These are phyloP conservation scores for Lasiurus cinereus DNA, from an alignment of 2,113 vertebrate genomes.

Conservation along the genomic window DNA sequence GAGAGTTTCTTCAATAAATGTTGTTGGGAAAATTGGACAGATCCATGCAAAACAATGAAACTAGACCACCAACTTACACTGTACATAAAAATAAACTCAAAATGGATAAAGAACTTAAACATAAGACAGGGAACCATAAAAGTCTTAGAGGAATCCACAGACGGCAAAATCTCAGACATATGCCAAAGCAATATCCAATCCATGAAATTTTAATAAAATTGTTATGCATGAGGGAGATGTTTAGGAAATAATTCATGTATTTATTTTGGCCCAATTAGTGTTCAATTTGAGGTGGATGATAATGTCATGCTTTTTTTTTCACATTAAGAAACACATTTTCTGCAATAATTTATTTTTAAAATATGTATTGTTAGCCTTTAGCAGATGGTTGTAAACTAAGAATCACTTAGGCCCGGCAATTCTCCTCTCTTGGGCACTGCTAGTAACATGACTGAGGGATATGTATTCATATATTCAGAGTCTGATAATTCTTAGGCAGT, in stretches of 20 bases:
- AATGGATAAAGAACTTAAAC: too few relatives aligned
- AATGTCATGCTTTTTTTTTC: neutral
- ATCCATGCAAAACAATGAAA: too few relatives aligned
- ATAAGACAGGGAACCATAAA: too few relatives aligned
- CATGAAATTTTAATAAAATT: neutral
- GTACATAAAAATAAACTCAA: too few relatives aligned
- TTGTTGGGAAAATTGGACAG: too few relatives aligned
- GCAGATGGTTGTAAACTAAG: constrained; percentile 17
- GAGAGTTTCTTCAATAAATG: too few relatives aligned
- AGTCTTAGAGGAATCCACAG: too few relatives aligned
- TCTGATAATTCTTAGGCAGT: constrained; percentile 28
- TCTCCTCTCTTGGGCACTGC: neutral
- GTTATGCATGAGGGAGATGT: neutral
- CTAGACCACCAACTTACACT: too few relatives aligned
- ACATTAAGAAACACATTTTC: constrained; percentile 30
- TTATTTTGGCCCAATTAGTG: constrained; percentile 7
- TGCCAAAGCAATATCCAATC: neutral
- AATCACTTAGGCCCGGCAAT: neutral
- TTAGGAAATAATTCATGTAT: constrained; percentile 28
- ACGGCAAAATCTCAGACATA: too few relatives aligned
- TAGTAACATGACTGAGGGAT: neutral
- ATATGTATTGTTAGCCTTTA: constrained; percentile 6
- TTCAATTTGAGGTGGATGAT: neutral
- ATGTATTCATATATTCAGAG: neutral
- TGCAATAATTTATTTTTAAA: constrained; percentile 52